Evolutionary conservation across 2,113 vertebrate genomes (phyloP), one percentile per base, ranked within the genome.

Genomic region (Odobenus rosmarus): DNA sequence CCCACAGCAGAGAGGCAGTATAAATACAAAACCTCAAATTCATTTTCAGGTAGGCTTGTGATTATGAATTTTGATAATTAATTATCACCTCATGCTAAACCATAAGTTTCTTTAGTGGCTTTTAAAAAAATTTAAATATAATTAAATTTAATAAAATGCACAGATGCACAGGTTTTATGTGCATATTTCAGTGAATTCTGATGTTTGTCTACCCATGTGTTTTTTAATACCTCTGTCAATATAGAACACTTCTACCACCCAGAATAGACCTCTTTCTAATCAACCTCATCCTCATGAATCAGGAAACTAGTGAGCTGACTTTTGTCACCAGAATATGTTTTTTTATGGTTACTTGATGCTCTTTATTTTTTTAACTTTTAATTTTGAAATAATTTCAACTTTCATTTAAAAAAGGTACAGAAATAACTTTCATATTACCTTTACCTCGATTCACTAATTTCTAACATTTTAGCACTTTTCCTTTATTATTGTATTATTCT

Each of bases 11-110:
- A 85, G 39, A 82, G 19, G 18, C 64, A 77, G 53, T 42, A 24
- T 61, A 90, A 93, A 95, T 90, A 57, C 23, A 90, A 90, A 95
- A 57, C 18, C 80, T 90, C 9, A 82, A 77, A 90, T 39, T 96
- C 16, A 83, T 90, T 95, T 97, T 77, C 55, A 87, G 61, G 6
- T 16, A 87, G 23, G 36, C 36, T 61, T 86, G 33, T 67, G 39
- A 85, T 92, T 82, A 55, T 92, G 14, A 88, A 79, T 92, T 96
- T 74, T 90, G 51, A 76, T 93, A 5, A 67, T 87, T 87, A 62
- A 51, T 86, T 93, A 85, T 82, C 13, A 55, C 18, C 36, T 74
- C 26, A 33, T 90, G 26, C 12, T 59, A 90, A 82, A 46, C 39
- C 53, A 61, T 87, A 64, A 4, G 2, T 96, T 87, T 96, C 18